These are phyloP conservation scores for Crenichthys baileyi DNA, from an alignment of 2,797 vertebrate species.

Conservation along the genomic window DNA sequence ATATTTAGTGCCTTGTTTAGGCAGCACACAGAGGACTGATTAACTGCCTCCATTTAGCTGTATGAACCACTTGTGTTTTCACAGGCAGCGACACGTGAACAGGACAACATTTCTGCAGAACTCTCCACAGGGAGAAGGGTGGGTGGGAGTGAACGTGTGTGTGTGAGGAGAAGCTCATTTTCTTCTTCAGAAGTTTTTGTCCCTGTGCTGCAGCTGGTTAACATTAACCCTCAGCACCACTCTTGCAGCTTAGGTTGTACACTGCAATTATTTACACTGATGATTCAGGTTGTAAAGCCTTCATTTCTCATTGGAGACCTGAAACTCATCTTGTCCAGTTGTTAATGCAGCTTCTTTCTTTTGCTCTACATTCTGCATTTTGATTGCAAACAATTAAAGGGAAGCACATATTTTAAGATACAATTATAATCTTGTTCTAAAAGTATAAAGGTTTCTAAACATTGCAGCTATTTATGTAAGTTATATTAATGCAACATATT, in stretches of 20 bases:
- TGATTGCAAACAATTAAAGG: not conserved
- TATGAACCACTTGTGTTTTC: constrained; percentile 38
- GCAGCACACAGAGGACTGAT: constrained; percentile 18
- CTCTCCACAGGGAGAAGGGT: constrained; percentile 33
- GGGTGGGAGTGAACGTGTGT: not conserved
- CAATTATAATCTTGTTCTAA: not conserved
- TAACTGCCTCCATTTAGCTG: constrained; percentile 15
- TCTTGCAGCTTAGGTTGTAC: constrained; percentile 33
- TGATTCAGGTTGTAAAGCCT: not conserved
- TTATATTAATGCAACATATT: constrained; percentile 19
- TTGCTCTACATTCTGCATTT: not conserved
- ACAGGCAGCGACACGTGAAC: constrained; percentile 63
- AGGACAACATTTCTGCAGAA: constrained; percentile 54
- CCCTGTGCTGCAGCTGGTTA: constrained; percentile 61
- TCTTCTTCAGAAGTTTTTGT: constrained; percentile 64
- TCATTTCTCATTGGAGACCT: not conserved
- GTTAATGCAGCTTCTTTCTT: not conserved
- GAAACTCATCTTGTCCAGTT: not conserved
- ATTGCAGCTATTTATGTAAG: not conserved
- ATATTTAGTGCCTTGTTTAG: constrained; percentile 43
- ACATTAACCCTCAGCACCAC: constrained; percentile 60
- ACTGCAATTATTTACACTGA: not conserved
- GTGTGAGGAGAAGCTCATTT: constrained; percentile 3
- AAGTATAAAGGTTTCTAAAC: constrained; percentile 7
- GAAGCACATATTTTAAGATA: not conserved